These are phyloP conservation scores for Dasyurus viverrinus DNA, from an alignment of 2,113 vertebrate genomes.

Conservation along the genomic window DNA sequence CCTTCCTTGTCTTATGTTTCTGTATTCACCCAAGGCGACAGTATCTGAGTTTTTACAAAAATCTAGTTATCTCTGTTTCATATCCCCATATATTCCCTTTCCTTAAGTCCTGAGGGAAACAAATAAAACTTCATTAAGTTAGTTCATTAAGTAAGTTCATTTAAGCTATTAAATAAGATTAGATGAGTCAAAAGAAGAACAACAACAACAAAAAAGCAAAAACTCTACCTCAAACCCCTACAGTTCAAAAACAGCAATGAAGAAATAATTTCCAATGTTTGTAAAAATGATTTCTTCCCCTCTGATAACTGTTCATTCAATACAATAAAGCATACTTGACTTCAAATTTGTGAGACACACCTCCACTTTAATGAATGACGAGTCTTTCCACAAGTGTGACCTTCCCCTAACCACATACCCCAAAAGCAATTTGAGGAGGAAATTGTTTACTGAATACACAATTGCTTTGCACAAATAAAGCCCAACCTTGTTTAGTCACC, in stretches of 20 bases:
- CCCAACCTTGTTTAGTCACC: neutral
- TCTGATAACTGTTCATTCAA: neutral
- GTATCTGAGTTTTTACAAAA: neutral
- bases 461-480: neutral
- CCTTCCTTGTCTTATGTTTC: neutral
- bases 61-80: neutral
- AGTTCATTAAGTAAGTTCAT: too few species aligned
- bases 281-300: neutral
- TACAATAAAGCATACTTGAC: slow-evolving; percentile 6
- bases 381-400: neutral
- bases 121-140: slow-evolving; percentile 5
- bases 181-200: slow-evolving; percentile 47
- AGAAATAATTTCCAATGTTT: neutral
- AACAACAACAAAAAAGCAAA: neutral
- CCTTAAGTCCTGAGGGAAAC: slow-evolving; percentile 39
- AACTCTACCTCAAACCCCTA: neutral
- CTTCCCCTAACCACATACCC: neutral
- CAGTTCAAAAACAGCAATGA: neutral
- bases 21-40: neutral
- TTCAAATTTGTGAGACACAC: neutral
- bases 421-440: neutral
- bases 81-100: neutral
- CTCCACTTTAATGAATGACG: neutral
- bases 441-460: neutral
- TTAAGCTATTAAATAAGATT: slow-evolving; percentile 6